phyloP scores from a whole-genome alignment of 2,113 vertebrate genomes.

The Leucopsar rothschildi region DNA sequence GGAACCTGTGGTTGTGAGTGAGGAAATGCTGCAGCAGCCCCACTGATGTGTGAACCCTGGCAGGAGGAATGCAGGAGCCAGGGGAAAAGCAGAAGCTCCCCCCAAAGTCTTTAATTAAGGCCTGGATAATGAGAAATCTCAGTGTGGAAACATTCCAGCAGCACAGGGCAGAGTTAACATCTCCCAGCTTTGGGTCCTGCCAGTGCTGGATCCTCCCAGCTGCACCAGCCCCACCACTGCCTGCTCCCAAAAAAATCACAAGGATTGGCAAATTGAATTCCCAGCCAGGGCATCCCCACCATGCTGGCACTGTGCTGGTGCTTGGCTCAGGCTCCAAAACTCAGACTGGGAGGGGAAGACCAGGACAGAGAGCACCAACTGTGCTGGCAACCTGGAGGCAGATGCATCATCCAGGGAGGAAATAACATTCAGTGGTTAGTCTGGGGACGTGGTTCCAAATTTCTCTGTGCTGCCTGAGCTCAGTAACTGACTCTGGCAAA shows the following conservation, averaged over 20 bases:
- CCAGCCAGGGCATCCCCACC: neutral
- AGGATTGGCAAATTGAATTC: neutral
- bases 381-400: neutral
- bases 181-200: neutral
- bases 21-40: neutral
- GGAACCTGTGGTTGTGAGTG: rapidly evolving
- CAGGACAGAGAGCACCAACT: neutral
- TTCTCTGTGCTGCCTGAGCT: neutral
- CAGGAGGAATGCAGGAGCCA: neutral
- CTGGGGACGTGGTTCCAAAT: neutral
- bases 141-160: neutral
- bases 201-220: neutral
- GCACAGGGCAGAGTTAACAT: neutral
- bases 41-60: rapidly evolving
- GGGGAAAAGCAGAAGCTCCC: neutral
- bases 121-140: constrained; percentile 11
- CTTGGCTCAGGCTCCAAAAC: neutral
- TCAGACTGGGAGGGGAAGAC: neutral
- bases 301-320: rapidly evolving
- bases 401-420: neutral
- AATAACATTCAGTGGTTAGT: neutral
- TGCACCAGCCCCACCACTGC: neutral
- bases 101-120: neutral
- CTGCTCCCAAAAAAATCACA: neutral
- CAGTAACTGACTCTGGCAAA: neutral